These are phyloP conservation scores for Orientallactaga sibirica DNA, from an alignment of 2,797 vertebrate genomes.

Conservation along the genomic window DNA sequence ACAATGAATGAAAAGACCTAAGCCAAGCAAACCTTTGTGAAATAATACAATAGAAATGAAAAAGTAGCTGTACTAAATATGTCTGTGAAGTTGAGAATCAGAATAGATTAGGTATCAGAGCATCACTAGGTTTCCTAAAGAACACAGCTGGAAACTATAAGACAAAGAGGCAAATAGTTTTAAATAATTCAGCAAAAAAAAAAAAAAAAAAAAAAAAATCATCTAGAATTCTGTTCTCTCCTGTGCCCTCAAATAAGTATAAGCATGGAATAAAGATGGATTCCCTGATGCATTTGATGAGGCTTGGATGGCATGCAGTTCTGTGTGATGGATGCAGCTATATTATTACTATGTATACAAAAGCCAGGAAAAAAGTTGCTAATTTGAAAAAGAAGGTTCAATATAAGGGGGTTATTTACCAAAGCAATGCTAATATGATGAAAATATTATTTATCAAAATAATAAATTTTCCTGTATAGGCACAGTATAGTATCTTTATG, in stretches of 20 bases:
- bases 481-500: neutral
- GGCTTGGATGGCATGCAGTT: neutral
- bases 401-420: neutral
- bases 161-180: neutral
- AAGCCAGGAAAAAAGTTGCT: neutral
- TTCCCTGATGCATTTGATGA: neutral
- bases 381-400: neutral
- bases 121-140: neutral
- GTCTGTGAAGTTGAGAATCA: neutral
- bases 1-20: neutral
- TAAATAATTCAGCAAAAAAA: neutral
- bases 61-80: neutral
- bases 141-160: constrained; percentile 1
- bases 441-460: neutral
- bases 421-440: neutral
- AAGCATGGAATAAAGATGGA: neutral
- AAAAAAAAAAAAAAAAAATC: neutral
- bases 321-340: neutral
- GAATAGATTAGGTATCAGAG: neutral
- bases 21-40: neutral
- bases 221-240: neutral
- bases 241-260: neutral
- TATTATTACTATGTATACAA: neutral
- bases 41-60: neutral
- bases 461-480: neutral